Evolutionary conservation across 2,797 vertebrate species (phyloP).

Genomic region (Acanthis flammea): DNA sequence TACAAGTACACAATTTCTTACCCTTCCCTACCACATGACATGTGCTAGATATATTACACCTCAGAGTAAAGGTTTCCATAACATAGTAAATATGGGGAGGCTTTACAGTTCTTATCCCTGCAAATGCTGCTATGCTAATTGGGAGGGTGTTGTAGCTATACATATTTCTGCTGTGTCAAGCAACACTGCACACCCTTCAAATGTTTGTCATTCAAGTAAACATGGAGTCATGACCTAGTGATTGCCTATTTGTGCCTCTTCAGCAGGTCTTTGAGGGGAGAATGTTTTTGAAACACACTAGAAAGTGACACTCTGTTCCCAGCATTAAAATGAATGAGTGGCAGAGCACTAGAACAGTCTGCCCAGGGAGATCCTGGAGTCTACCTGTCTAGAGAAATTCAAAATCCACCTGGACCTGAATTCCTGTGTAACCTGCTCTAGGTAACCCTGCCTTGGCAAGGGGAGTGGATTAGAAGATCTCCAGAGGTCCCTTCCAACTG

Average conservation of each 20-base stretch:
- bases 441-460: not conserved
- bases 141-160: not conserved
- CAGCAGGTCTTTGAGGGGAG: not conserved
- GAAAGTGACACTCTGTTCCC: not conserved
- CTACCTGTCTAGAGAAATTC: not conserved
- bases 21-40: not conserved
- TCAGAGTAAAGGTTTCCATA: not conserved
- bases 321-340: not conserved
- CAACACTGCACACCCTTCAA: not conserved
- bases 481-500: not conserved
- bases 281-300: not conserved
- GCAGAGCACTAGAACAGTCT: not conserved
- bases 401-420: not conserved
- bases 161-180: not conserved
- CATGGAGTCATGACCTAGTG: not conserved
- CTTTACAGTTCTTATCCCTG: not conserved
- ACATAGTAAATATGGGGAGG: not conserved
- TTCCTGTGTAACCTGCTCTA: not conserved
- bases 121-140: not conserved
- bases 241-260: not conserved
- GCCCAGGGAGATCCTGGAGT: not conserved
- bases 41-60: not conserved
- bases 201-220: not conserved
- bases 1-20: not conserved
- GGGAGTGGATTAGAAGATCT: not conserved